Evolutionary conservation across 2,113 vertebrate species (phyloP), one percentile per base, ranked within the genome.

Genomic region (Corydoras sp.): DNA sequence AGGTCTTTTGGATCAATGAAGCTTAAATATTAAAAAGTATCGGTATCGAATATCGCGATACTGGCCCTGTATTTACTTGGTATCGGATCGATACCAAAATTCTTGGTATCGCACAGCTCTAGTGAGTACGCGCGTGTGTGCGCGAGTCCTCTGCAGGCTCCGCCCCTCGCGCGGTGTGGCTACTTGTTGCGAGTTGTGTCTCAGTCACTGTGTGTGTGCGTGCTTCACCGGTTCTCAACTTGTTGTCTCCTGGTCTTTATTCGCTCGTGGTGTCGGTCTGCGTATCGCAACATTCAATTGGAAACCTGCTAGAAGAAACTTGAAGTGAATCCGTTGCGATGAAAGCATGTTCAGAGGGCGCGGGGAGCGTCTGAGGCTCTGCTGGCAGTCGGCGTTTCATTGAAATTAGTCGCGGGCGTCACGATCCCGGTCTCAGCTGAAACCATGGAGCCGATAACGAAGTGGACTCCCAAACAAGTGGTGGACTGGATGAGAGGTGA

Each of bases 401-500:
- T 62, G 0, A 61, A 56, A 49, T 32, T 73, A 59, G 18, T 0
- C 9, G 10, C 43, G 43, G 48, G 43, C 51, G 13, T 56, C 56
- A 9, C 30, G 10, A 18, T n/a, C 31, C 11, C 35, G 11, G 2
- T 51, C 15, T 35, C 11, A 72, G 72, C 69, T 68, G 56, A 78
- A 81, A 70, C 56, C 58, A 91, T 91, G 90, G 90, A 91, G 72
- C 89, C 90, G 15, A 88, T 91, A 79, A 90, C 89, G 3, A 90
- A 86, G 83, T 91, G 90, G 90, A 86, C 87, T n/a, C 89, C 88
- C 2, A 89, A 81, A 64, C 89, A 90, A 86, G 90, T 91, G 62
- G 84, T 90, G 14, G 90, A 91, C 43, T 91, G 90, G 90, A 91
- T 90, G 90, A 87, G 79, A 84, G 90, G 90, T 89, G 73, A 73